Evolutionary conservation across 2,113 vertebrate species (phyloP), one percentile per base, ranked within the genome.

Genomic region (Brachyhypopomus occidentalis): DNA sequence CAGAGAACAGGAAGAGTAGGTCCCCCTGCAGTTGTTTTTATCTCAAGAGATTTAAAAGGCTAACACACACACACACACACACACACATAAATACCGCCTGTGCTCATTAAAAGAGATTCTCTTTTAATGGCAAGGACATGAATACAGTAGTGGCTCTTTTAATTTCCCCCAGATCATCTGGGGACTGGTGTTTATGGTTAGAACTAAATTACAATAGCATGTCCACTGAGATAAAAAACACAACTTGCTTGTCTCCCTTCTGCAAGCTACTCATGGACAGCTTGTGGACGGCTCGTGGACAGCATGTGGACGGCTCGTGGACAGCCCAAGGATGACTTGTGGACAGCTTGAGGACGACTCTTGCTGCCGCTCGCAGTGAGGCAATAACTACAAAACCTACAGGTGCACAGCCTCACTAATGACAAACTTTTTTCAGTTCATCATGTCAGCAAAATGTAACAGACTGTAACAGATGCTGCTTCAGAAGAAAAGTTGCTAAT

Each of bases 221-320:
- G 74, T 80, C 38, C 45, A 78, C 16, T 58, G 22, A 77, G 62
- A 72, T 72, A 20, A 82, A 78, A 77, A 66, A 75, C 34, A 58
- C 36, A 45, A 34, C 30, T 58, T 71, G 75, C 66, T 41, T 9
- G 1, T 41, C 41, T 9, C 9, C 9, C 41, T 9, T 41, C 41
- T 41, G 5, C 9, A 9, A 41, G 41, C 9, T 3, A 9, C 41
- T 41, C 30, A 30, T 30, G 30, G 30, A 41, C 41, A 7, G 41
- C 41, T 41, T 4, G 5, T 4, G 41, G 41, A 9, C 5, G 41
- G 41, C 30, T 30, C 30, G 30, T 3, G 30, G 30, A 30, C 3
- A 7, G 41, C 41, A 3, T 4, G 9, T 7, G 41, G 41, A 9
- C 5, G 41, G 41, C 41, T 41, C 30, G 30, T 3, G 30, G 30